Conservation (phyloP, 2,888 invertebrate genomes). For the Drepana falcataria region DNA sequence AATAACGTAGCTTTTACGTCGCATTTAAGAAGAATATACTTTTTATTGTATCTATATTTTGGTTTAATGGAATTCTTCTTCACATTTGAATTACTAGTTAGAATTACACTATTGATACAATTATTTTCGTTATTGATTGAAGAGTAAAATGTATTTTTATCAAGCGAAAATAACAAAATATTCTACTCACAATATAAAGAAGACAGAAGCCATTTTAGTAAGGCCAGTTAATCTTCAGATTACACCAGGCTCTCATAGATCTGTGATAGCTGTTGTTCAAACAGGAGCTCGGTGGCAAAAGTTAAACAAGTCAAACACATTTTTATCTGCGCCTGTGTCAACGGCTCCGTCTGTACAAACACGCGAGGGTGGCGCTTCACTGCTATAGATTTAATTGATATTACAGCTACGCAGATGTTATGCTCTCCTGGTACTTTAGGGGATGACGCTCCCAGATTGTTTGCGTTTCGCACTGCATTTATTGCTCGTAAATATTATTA, state of each 20-base stretch:
- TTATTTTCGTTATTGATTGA: no score
- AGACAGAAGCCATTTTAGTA: background rate
- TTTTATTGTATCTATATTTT: no score
- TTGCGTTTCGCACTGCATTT: conserved; percentile 8
- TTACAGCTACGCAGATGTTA: conserved; percentile 46
- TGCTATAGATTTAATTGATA: conserved; percentile 60
- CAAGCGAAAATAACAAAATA: background rate
- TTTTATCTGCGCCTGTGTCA: conserved; percentile 69
- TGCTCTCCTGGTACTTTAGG: conserved; percentile 33
- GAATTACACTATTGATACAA: no score
- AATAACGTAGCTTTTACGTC: no score
- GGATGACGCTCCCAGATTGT: conserved; percentile 5
- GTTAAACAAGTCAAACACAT: conserved; percentile 64
- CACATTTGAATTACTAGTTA: no score
- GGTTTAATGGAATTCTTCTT: no score
- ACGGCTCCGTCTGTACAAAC: conserved; percentile 57
- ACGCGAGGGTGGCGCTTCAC: conserved; percentile 55
- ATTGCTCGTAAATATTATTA: conserved; percentile 5
- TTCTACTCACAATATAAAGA: conserved; percentile 5
- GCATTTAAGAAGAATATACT: no score
- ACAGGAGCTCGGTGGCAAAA: conserved; percentile 56
- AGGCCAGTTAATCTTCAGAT: conserved; percentile 16
- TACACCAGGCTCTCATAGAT: conserved; percentile 26
- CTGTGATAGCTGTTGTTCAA: conserved; percentile 33
- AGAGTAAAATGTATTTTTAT: no score